Evolutionary conservation across 1,140 invertebrate species (phyloP).

Genomic region (Pristionchus pacificus): DNA sequence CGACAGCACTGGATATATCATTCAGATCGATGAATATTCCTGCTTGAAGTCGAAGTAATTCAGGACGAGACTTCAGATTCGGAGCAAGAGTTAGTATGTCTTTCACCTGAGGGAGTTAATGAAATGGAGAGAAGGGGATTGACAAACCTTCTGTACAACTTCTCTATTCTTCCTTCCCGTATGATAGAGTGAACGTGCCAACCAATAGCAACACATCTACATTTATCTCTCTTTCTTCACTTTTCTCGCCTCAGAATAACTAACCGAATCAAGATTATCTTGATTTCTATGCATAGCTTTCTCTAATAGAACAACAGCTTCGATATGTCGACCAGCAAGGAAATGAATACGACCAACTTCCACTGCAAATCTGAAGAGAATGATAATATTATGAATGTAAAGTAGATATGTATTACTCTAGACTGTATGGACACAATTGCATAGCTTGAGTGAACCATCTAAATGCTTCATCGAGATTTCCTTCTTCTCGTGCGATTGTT

Average conservation of each 20-base stretch:
- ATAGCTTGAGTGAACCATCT: conserved; percentile 11
- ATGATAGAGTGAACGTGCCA: conserved; percentile 13
- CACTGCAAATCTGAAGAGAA: conserved; percentile 6
- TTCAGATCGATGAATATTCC: conserved; percentile 6
- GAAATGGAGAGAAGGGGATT: not conserved
- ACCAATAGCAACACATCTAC: conserved; percentile 15
- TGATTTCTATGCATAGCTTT: conserved; percentile 13
- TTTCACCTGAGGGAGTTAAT: not conserved
- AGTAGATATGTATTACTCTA: not conserved
- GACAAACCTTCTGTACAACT: not conserved
- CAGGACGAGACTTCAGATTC: not conserved
- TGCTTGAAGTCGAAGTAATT: conserved; percentile 1
- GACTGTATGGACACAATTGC: conserved; percentile 2
- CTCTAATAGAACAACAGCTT: conserved; percentile 5
- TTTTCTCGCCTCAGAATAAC: not conserved
- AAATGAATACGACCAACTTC: conserved; percentile 12
- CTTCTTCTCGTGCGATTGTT: conserved; percentile 15
- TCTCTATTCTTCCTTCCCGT: not conserved
- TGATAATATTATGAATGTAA: not conserved
- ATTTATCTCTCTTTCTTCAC: not conserved
- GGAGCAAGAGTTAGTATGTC: not conserved
- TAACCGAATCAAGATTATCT: conserved; percentile 14
- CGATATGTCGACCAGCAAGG: conserved; percentile 6
- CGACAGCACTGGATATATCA: conserved; percentile 5
- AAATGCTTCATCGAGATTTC: conserved; percentile 14